A percentile compares a stretch with the other conserved stretches of the same genome.
Conservation (phyloP, 2,113 vertebrate species). For the Ictalurus furcatus region DNA sequence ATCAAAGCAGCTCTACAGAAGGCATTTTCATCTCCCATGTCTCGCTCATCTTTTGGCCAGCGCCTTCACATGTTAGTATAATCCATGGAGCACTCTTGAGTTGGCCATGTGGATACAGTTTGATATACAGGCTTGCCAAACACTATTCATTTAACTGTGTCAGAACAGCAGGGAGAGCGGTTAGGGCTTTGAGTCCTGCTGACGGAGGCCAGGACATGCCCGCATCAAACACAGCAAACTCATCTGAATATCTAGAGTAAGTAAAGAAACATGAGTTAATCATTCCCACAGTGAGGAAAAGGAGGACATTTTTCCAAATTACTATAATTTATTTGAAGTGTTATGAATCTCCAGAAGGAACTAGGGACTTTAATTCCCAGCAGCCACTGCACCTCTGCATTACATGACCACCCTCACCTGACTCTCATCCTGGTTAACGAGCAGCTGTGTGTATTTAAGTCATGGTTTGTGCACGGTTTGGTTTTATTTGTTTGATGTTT, state of each 20-base stretch:
- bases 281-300: not conserved
- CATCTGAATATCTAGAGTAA: not conserved
- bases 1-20: constrained; percentile 34
- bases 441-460: too few species aligned
- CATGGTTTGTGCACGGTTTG: too few species aligned
- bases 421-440: too few species aligned
- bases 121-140: constrained; percentile 53
- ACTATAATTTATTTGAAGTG: not conserved
- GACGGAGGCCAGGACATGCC: constrained; percentile 30
- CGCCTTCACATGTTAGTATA: constrained; percentile 53
- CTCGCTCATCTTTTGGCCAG: constrained; percentile 37
- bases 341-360: too few species aligned
- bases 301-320: not conserved
- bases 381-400: too few species aligned
- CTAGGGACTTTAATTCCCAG: too few species aligned
- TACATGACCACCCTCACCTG: too few species aligned
- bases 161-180: constrained; percentile 56
- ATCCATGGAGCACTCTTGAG: constrained; percentile 65
- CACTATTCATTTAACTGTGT: constrained; percentile 58
- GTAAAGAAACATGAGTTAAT: not conserved
- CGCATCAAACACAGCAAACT: constrained; percentile 20
- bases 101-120: constrained; percentile 53
- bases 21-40: constrained; percentile 30
- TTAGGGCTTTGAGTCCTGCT: constrained; percentile 42
- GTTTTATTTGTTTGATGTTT: too few species aligned